Conservation (phyloP, 1,140 invertebrate genomes). For the Pollicipes pollicipes region DNA sequence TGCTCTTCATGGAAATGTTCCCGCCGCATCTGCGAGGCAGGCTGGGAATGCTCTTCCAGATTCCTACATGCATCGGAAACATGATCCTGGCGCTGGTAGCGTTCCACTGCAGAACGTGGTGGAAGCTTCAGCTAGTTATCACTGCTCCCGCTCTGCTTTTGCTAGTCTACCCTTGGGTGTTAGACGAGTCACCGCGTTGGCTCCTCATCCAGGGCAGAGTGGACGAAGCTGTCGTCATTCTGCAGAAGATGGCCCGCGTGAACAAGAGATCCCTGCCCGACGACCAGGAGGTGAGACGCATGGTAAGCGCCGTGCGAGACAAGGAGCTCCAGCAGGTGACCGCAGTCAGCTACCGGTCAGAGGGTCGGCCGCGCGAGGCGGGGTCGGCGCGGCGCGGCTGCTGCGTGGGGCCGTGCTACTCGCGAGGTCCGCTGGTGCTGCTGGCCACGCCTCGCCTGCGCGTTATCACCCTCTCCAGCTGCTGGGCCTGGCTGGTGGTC, state of each 20-base stretch:
- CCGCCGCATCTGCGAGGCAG: conserved; percentile 49
- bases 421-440: conserved; percentile 24
- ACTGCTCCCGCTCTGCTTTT: conserved; percentile 52
- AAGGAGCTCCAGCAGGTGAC: conserved; percentile 14
- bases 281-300: background rate
- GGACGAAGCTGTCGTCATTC: background rate
- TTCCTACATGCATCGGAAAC: conserved; percentile 59
- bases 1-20: conserved; percentile 65
- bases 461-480: conserved; percentile 48
- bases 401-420: conserved; percentile 3
- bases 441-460: conserved; percentile 49
- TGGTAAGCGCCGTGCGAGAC: background rate
- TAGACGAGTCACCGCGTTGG: conserved; percentile 12
- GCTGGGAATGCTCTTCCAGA: conserved; percentile 52
- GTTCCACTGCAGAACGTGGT: conserved; percentile 53
- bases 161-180: conserved; percentile 57
- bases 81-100: conserved; percentile 50
- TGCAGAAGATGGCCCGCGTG: background rate
- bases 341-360: conserved; percentile 32
- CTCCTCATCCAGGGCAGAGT: background rate
- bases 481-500: conserved; percentile 49
- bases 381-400: too few relatives aligned
- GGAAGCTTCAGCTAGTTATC: conserved; percentile 47
- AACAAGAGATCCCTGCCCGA: background rate
- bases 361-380: too few relatives aligned